These are phyloP conservation scores for Takifugu rubripes DNA, from an alignment of 2,797 vertebrate species.

Conservation along the genomic window DNA sequence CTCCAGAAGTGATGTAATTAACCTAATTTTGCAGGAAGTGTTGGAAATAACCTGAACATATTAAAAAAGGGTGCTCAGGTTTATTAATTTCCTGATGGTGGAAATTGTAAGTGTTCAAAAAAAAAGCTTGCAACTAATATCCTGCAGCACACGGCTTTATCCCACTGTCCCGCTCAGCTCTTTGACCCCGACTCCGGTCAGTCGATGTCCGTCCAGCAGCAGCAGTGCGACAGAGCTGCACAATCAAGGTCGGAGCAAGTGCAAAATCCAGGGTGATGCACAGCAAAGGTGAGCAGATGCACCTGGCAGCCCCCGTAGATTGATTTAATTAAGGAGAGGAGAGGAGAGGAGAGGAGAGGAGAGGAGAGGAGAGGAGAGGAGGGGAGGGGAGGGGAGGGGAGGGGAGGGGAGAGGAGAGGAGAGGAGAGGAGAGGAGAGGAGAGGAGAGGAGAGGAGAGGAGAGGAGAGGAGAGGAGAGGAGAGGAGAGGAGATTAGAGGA, in stretches of 20 bases:
- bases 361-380: slow-evolving; percentile 3
- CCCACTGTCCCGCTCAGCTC: slow-evolving; percentile 21
- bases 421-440: slow-evolving; percentile 31
- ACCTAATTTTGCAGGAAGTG: not conserved
- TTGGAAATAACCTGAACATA: not conserved
- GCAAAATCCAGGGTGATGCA: slow-evolving; percentile 45
- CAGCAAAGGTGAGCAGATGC: slow-evolving; percentile 58
- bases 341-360: slow-evolving; percentile 8
- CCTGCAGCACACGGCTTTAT: not conserved
- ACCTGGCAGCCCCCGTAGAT: slow-evolving; percentile 57
- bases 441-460: slow-evolving; percentile 63
- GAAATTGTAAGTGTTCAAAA: not conserved
- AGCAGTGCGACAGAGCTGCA: slow-evolving; percentile 58
- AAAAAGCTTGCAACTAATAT: not conserved
- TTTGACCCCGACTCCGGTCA: slow-evolving; percentile 56
- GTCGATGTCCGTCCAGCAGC: slow-evolving; percentile 48
- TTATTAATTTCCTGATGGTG: not conserved
- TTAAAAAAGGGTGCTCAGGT: not conserved
- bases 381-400: not conserved
- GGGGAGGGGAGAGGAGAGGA: slow-evolving; percentile 1
- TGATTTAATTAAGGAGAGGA: slow-evolving; percentile 67
- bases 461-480: too few relatives aligned
- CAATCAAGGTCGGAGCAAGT: slow-evolving; percentile 69
- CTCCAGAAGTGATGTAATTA: not conserved
- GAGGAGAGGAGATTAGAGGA: too few relatives aligned